These are phyloP conservation scores for Trachurus trachurus DNA, from an alignment of 2,797 vertebrate genomes.

Conservation along the genomic window DNA sequence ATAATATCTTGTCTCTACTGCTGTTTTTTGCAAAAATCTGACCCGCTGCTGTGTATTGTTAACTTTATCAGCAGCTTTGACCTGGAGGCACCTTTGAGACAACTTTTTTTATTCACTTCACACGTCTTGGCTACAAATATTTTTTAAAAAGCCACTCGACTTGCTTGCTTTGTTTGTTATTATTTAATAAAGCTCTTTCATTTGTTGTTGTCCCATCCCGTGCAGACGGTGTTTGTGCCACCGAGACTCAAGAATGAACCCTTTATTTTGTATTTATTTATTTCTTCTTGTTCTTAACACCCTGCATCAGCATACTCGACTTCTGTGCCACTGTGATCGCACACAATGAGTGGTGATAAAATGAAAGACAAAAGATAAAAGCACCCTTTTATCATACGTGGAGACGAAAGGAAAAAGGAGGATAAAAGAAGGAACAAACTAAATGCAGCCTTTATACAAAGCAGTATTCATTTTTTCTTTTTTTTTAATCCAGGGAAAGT, in stretches of 20 bases:
- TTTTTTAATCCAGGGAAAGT: constrained; percentile 1
- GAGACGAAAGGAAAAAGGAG: constrained; percentile 19
- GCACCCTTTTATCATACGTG: constrained; percentile 37
- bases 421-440: constrained; percentile 39
- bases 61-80: background rate
- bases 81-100: constrained; percentile 22
- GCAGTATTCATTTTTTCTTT: constrained; percentile 1
- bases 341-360: constrained; percentile 59
- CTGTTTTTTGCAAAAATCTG: background rate
- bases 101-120: constrained; percentile 25
- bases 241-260: constrained; percentile 31
- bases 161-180: constrained; percentile 50
- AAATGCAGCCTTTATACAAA: constrained; percentile 25
- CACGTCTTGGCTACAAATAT: constrained; percentile 10
- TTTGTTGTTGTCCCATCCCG: constrained; percentile 27
- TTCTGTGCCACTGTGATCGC: constrained; percentile 51
- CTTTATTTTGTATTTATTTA: background rate
- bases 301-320: constrained; percentile 27
- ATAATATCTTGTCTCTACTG: background rate
- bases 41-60: constrained; percentile 9
- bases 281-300: constrained; percentile 30
- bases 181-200: constrained; percentile 38
- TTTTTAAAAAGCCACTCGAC: constrained; percentile 19
- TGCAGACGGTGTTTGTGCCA: constrained; percentile 33
- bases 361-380: constrained; percentile 57